Conservation (phyloP, 1,140 invertebrate species). For the Calliphora vicina region DNA sequence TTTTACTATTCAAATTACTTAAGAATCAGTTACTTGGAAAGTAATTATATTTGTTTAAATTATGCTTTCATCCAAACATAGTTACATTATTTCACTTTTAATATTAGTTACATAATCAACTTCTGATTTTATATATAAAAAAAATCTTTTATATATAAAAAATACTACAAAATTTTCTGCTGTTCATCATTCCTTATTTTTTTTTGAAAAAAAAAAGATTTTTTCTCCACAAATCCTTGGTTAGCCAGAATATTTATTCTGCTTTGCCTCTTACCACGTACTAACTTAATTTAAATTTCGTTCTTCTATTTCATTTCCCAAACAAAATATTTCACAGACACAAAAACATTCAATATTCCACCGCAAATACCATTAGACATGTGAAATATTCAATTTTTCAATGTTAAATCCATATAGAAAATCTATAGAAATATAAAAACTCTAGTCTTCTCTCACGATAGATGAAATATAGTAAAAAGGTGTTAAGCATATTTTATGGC, state of each 20-base stretch:
- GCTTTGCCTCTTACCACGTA: neutral
- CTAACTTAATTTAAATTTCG: neutral
- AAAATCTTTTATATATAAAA: too few species aligned
- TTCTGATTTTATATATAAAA: too few species aligned
- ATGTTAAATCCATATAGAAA: slow-evolving; percentile 18
- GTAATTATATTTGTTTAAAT: too few species aligned
- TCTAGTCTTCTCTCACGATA: neutral
- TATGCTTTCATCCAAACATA: too few species aligned
- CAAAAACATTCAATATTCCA: neutral
- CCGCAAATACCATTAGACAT: slow-evolving; percentile 32
- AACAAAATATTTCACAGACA: neutral
- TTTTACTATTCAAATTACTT: too few species aligned
- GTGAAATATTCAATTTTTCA: slow-evolving; percentile 35
- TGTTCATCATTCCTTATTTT: too few species aligned
- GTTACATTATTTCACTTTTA: too few species aligned
- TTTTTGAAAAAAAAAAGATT: too few species aligned
- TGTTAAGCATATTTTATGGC: neutral
- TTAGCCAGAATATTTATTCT: neutral
- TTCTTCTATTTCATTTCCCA: neutral
- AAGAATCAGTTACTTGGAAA: too few species aligned
- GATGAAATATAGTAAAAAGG: neutral
- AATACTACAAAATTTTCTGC: too few species aligned
- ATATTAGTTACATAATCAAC: too few species aligned
- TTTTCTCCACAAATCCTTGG: too few species aligned
- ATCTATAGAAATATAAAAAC: neutral